These are phyloP conservation scores for Myiotriccus ornatus DNA, from an alignment of 2,797 vertebrate genomes.

Conservation along the genomic window DNA sequence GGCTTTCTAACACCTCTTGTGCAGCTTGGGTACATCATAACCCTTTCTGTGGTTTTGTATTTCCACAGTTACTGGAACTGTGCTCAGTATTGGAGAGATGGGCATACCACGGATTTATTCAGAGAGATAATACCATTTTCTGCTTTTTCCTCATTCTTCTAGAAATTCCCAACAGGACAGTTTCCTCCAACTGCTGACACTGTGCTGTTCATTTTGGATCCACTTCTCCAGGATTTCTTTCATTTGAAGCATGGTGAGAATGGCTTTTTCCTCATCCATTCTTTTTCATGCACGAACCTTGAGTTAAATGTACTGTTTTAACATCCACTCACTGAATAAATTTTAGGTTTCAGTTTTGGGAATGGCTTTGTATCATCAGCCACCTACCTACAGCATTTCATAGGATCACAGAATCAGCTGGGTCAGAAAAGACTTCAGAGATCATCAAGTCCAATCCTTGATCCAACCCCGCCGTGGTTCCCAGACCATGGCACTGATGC, in stretches of 20 bases:
- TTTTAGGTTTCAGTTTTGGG: not conserved
- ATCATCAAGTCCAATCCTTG: too few relatives aligned
- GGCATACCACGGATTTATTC: not conserved
- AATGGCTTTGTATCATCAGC: not conserved
- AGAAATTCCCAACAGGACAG: not conserved
- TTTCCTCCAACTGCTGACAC: not conserved
- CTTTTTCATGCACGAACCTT: not conserved
- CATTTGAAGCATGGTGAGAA: not conserved
- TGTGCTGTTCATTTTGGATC: not conserved
- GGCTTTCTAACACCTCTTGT: not conserved
- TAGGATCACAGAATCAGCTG: too few relatives aligned
- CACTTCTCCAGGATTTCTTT: not conserved
- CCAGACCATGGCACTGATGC: too few relatives aligned
- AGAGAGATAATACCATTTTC: not conserved
- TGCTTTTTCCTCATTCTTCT: not conserved
- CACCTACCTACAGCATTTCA: not conserved
- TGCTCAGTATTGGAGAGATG: not conserved
- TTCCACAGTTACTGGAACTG: not conserved
- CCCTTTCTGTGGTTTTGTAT: not conserved
- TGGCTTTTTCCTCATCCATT: not conserved
- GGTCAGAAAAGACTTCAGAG: too few relatives aligned
- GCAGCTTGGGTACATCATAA: accelerated
- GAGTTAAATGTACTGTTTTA: not conserved
- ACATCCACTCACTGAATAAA: not conserved
- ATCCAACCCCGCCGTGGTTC: too few relatives aligned